Percentiles rank a stretch among this genome's conserved stretches.
phyloP scores from a whole-genome alignment of 2,113 vertebrate species.

The Triplophysa siluroides region DNA sequence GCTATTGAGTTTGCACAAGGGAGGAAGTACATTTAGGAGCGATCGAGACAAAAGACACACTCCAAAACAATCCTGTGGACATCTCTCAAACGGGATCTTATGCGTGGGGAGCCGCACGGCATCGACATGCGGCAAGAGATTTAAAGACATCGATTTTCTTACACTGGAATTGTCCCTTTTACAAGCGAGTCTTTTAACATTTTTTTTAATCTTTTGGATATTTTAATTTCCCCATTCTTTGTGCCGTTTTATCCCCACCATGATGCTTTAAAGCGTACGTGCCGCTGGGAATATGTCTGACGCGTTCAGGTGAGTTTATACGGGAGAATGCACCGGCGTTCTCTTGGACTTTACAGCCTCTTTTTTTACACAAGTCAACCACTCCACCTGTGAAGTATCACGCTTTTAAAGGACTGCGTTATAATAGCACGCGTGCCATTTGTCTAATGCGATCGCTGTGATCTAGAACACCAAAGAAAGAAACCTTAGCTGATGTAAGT shows the following conservation, averaged over 20 bases:
- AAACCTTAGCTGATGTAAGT: neutral
- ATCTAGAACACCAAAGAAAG: neutral
- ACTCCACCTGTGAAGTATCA: neutral
- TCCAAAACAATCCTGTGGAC: conserved; percentile 44
- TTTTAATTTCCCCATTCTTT: neutral
- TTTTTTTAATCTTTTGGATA: conserved; percentile 9
- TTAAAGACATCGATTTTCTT: neutral
- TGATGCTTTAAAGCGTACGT: conserved; percentile 21
- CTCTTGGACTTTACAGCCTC: neutral
- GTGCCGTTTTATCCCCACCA: conserved; percentile 17
- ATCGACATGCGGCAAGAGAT: neutral
- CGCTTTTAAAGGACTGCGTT: neutral
- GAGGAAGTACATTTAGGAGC: conserved; percentile 44
- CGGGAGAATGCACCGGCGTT: neutral
- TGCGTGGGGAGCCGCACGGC: neutral
- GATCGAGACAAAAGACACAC: conserved; percentile 49
- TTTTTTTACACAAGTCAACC: neutral
- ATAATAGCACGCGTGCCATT: neutral
- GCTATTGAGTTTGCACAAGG: neutral
- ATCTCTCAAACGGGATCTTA: conserved; percentile 8
- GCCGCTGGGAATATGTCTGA: conserved; percentile 43
- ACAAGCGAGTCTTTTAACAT: neutral
- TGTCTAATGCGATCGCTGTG: neutral
- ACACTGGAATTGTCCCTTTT: neutral
- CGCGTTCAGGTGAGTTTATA: conserved; percentile 56